These are phyloP conservation scores for Erynnis tages DNA, from an alignment of 2,888 invertebrate genomes.

Conservation along the genomic window DNA sequence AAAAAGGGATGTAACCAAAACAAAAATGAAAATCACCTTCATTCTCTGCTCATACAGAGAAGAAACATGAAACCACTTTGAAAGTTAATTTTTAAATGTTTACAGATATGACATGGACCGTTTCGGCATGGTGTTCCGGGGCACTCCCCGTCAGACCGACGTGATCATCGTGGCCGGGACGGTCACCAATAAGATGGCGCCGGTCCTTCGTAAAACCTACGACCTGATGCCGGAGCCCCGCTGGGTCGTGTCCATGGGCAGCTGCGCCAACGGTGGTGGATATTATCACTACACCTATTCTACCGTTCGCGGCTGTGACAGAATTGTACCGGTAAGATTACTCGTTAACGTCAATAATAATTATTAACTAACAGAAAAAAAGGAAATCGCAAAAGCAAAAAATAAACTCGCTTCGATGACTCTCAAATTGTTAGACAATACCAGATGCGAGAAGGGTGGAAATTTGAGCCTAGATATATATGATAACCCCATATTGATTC, in stretches of 20 bases:
- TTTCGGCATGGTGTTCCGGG: slow-evolving; percentile 97
- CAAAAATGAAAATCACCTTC: too few species aligned
- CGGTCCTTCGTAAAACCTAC: slow-evolving; percentile 95
- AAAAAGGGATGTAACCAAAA: too few species aligned
- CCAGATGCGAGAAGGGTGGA: too few species aligned
- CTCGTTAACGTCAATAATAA: too few species aligned
- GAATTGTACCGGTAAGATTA: slow-evolving; percentile 61
- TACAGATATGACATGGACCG: slow-evolving; percentile 97
- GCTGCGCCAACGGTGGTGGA: slow-evolving; percentile 99
- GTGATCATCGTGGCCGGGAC: slow-evolving; percentile 99
- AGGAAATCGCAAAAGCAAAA: too few species aligned
- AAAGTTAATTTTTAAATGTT: neutral
- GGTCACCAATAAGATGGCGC: slow-evolving; percentile 99
- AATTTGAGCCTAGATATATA: too few species aligned
- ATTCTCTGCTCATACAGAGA: too few species aligned
- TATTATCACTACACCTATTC: slow-evolving; percentile 99
- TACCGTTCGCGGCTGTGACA: slow-evolving; percentile 86
- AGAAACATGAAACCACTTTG: too few species aligned
- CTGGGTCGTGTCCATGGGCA: slow-evolving; percentile 99
- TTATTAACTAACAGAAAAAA: too few species aligned
- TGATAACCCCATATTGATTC: too few species aligned
- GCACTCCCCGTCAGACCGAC: slow-evolving; percentile 97
- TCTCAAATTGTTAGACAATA: too few species aligned
- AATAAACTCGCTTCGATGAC: too few species aligned
- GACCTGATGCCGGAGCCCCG: slow-evolving; percentile 98